Evolutionary conservation across 23 tunicate species (phyloP).

Genomic region (Trididemnum nubilum): DNA sequence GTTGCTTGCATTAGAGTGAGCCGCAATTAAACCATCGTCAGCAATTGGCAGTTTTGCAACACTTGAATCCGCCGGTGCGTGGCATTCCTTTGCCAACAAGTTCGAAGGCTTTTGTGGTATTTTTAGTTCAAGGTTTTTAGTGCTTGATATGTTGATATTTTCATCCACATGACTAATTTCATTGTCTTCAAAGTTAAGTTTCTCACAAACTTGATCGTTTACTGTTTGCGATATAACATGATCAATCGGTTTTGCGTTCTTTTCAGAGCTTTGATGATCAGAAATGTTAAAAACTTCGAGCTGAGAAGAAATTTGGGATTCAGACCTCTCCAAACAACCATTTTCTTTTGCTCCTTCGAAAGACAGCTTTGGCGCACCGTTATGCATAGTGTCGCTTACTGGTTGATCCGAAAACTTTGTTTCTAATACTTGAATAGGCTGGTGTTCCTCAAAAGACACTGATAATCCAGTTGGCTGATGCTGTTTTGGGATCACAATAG

Average conservation of each 20-base stretch:
- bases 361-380: not conserved
- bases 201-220: not conserved
- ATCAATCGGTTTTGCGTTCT: not conserved
- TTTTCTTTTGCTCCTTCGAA: not conserved
- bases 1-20: not conserved
- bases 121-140: not conserved
- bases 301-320: not conserved
- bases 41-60: not conserved
- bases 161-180: not conserved
- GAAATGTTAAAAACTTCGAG: not conserved
- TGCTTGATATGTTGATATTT: not conserved
- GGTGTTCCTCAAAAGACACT: not conserved
- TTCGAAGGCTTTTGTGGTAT: slow-evolving; percentile 11
- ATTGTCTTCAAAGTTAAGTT: not conserved
- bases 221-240: not conserved
- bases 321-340: not conserved
- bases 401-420: not conserved
- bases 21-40: not conserved
- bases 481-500: not conserved
- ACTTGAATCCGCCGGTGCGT: not conserved
- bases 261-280: not conserved
- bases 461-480: not conserved
- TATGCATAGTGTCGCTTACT: not conserved
- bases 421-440: not conserved
- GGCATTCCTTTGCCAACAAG: not conserved